These are phyloP conservation scores for Platorchestia sp. DNA, from an alignment of 1,140 invertebrate species.

Conservation along the genomic window DNA sequence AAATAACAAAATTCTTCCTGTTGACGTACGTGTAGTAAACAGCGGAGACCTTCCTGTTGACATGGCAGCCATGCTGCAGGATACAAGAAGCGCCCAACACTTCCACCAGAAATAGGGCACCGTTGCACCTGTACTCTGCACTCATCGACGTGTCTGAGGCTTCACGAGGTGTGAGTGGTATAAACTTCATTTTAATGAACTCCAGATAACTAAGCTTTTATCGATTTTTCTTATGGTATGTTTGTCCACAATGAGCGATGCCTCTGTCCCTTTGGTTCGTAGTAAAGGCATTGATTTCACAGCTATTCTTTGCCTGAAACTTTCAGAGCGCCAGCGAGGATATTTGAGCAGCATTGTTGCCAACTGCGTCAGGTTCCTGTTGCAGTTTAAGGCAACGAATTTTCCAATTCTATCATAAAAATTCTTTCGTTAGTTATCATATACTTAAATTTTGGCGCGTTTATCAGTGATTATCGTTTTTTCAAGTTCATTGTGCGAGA, in stretches of 20 bases:
- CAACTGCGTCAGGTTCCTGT: no score
- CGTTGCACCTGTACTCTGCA: background rate
- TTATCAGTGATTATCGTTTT: no score
- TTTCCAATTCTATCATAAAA: no score
- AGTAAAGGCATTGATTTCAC: background rate
- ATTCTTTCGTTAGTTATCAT: no score
- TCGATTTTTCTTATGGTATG: background rate
- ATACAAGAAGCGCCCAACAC: no score
- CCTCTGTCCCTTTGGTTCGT: background rate
- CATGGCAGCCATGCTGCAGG: background rate
- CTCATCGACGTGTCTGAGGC: background rate
- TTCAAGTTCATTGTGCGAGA: no score
- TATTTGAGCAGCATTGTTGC: no score
- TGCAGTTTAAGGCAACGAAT: no score
- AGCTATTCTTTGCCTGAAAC: background rate
- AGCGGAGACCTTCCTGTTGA: background rate
- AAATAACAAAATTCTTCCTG: no score
- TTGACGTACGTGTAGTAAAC: background rate
- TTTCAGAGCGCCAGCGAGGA: background rate
- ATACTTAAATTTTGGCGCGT: no score
- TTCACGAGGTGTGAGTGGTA: background rate
- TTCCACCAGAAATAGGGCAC: background rate
- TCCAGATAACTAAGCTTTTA: background rate
- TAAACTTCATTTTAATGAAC: background rate
- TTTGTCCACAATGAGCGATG: background rate